phyloP scores from a whole-genome alignment of 2,888 invertebrate species.

The Amiota minor region DNA sequence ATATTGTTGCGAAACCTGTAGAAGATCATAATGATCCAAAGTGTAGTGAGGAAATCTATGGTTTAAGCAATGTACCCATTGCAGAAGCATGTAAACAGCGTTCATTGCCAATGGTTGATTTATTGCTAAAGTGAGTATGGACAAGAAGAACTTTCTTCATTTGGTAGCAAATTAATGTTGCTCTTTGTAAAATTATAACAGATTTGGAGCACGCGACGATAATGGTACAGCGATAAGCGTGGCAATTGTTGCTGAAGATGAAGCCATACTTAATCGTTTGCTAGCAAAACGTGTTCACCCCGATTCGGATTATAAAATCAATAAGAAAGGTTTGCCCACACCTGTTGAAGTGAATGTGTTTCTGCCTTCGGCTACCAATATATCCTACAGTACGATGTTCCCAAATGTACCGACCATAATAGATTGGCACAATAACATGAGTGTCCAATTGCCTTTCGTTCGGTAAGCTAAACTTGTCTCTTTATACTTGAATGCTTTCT shows the following conservation, averaged over 20 bases:
- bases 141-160: not conserved
- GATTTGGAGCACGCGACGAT: conserved; percentile 89
- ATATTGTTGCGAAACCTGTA: conserved; percentile 77
- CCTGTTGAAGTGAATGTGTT: conserved; percentile 74
- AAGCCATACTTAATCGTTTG: conserved; percentile 83
- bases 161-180: not conserved
- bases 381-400: conserved; percentile 86
- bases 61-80: conserved; percentile 71
- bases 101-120: conserved; percentile 71
- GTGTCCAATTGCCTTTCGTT: conserved; percentile 81
- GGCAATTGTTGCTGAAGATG: conserved; percentile 83
- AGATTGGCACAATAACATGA: conserved; percentile 90
- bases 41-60: conserved; percentile 73
- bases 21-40: conserved; percentile 73
- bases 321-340: conserved; percentile 84
- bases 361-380: conserved; percentile 76
- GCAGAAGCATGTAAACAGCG: conserved; percentile 73
- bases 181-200: conserved; percentile 30
- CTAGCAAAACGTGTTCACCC: conserved; percentile 91
- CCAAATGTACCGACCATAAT: conserved; percentile 90
- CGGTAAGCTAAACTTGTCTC: conserved; percentile 70
- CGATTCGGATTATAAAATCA: conserved; percentile 94
- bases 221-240: conserved; percentile 86
- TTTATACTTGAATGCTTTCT: not conserved
- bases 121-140: conserved; percentile 66